Percentiles rank a stretch among this genome's conserved stretches.
Conservation (phyloP, 2,113 vertebrate species). For the Triplophysa siluroides region DNA sequence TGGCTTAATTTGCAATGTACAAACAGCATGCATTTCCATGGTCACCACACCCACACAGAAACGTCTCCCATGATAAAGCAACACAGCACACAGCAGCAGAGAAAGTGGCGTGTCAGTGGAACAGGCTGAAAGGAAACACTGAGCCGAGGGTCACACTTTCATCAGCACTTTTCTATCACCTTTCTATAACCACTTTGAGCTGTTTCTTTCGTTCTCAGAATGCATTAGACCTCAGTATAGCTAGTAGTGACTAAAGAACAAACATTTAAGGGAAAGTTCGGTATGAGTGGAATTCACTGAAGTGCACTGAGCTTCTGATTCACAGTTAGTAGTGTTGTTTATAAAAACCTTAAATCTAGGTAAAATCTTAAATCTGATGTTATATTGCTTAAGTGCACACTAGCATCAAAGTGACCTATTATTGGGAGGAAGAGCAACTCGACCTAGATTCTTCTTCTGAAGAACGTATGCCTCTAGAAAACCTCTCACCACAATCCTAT, state of each 20-base stretch:
- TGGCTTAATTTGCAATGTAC: constrained; percentile 57
- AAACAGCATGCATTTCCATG: constrained; percentile 54
- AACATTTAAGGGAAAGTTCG: not conserved
- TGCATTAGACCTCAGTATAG: not conserved
- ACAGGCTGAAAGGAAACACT: constrained; percentile 3
- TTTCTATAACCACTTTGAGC: constrained; percentile 13
- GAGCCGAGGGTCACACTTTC: not conserved
- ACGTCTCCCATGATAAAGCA: constrained; percentile 37
- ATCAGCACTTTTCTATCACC: not conserved
- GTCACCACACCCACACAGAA: constrained; percentile 56
- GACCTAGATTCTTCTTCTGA: no score
- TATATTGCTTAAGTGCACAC: no score
- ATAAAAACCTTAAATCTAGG: not conserved
- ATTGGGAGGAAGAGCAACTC: no score
- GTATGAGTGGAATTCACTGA: not conserved
- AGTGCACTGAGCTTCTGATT: no score
- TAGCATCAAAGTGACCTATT: no score
- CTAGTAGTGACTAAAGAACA: not conserved
- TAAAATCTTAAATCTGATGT: no score
- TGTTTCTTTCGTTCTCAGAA: not conserved
- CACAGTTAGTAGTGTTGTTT: no score
- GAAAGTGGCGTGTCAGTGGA: not conserved
- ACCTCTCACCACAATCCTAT: no score
- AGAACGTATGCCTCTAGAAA: no score
- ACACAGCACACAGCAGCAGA: constrained; percentile 32